Base-by-base conservation (phyloP, 2,797 vertebrate genomes). In the Poecilia velifera region DNA sequence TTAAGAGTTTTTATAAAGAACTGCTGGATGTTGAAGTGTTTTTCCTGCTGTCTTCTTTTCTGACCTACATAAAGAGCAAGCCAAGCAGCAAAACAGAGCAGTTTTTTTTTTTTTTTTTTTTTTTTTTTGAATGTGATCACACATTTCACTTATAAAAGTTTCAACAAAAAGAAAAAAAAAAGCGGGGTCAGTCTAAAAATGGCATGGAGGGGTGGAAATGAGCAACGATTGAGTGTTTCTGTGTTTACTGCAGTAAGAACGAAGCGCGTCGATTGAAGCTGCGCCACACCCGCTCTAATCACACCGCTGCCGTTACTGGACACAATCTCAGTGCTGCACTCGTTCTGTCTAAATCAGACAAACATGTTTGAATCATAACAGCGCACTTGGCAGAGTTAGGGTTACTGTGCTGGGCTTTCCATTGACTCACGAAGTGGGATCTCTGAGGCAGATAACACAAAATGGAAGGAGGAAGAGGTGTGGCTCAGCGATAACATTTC, bases 221-320 rank as follows among this genome's bases (percentile, higher is more conserved):
- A 73, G 25, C 12, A 45, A 25, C n/a, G n/a, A 22, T 14, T 74
- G 47, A 73, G 57, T 41, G 6, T 46, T n/a, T 77, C 73, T 77
- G 46, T 78, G 87, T 90, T 94, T 92, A 89, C 74, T 59, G 49
- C 39, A 83, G 45, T 72, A 20, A 45, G 39, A 76, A 76, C 72
- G 81, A 84, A 51, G 84, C 78, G 2, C 88, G 85, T 3, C 55
- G 91, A 93, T 88, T 74, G 82, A 49, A 59, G 80, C 75, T 31
- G 76, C 80, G 86, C 91, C 92, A 80, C 93, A 83, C 90, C 92
- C 78, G 6, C 76, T 71, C 7, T 88, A 91, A 92, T 87, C 47
- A 75, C 75, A 25, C 76, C 51, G 55, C 76, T 55, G 72, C n/a
- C 25, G 4, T 34, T 0, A 72, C 66, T 49, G 81, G 51, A 43